These are phyloP conservation scores for Tichodroma muraria DNA, from an alignment of 2,113 vertebrate genomes.

Conservation along the genomic window DNA sequence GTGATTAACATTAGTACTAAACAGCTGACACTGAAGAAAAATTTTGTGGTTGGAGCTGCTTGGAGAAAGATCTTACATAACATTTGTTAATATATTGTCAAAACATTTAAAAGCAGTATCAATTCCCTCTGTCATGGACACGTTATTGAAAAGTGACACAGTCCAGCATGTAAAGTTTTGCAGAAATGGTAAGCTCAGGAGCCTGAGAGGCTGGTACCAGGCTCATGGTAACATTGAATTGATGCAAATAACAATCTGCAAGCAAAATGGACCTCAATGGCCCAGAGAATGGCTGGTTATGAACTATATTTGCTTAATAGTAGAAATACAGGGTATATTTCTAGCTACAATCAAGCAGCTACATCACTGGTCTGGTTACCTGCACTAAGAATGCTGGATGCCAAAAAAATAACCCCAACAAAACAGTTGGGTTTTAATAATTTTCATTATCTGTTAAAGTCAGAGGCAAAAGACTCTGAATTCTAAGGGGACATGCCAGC, in stretches of 20 bases:
- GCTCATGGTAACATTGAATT: neutral
- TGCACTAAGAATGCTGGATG: neutral
- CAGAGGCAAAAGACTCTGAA: neutral
- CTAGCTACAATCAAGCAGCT: too few relatives aligned
- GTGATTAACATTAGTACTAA: neutral
- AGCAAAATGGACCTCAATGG: neutral
- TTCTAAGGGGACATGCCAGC: neutral
- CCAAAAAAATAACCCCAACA: neutral
- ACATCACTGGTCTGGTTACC: neutral
- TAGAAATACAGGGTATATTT: neutral
- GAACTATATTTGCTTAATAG: neutral
- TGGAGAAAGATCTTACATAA: neutral
- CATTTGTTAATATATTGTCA: neutral
- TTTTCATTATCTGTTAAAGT: neutral
- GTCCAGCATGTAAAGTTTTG: neutral
- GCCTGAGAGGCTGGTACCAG: neutral
- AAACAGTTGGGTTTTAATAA: neutral
- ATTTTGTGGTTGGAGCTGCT: neutral
- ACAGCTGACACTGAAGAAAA: neutral
- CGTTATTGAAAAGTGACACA: accelerated
- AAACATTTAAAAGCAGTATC: neutral
- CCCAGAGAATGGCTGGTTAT: neutral
- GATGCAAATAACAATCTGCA: neutral
- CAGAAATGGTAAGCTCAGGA: neutral
- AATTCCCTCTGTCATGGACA: neutral